Conservation (phyloP, 2,888 invertebrate genomes). For the Tribolium freemani region DNA sequence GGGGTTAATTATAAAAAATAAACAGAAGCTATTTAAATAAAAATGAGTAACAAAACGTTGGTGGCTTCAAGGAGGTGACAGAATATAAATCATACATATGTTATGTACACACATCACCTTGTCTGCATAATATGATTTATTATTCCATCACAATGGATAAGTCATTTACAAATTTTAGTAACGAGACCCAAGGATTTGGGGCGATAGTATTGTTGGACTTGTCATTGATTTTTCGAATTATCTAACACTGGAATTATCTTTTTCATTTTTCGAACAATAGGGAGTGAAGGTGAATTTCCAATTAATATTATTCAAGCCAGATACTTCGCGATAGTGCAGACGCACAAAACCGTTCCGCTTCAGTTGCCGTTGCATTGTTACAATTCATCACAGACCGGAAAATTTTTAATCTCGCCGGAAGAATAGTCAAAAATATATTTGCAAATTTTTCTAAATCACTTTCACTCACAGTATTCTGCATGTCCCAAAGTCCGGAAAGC, state of each 20-base stretch:
- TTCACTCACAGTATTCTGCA: slow-evolving; percentile 79
- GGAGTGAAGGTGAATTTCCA: slow-evolving; percentile 28
- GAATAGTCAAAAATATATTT: slow-evolving; percentile 10
- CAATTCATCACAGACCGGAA: slow-evolving; percentile 15
- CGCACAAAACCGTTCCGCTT: slow-evolving; percentile 9
- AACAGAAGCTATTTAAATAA: too few relatives aligned
- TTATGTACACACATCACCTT: neutral
- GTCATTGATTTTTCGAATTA: neutral
- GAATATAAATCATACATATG: neutral
- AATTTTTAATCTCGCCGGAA: slow-evolving; percentile 14
- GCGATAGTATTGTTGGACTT: neutral
- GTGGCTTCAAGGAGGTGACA: neutral
- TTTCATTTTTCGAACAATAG: slow-evolving; percentile 15
- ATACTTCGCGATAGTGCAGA: slow-evolving; percentile 9
- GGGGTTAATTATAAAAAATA: neutral
- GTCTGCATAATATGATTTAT: neutral
- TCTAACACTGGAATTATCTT: neutral
- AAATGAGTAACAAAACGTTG: too few relatives aligned
- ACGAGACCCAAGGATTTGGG: neutral
- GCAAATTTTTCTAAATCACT: neutral
- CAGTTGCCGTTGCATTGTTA: slow-evolving; percentile 21
- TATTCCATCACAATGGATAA: neutral
- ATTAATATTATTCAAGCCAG: slow-evolving; percentile 15
- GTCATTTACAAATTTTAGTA: neutral
- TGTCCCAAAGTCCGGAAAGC: slow-evolving; percentile 82